Evolutionary conservation across 2,113 vertebrate genomes (phyloP), one percentile per base, ranked within the genome.

Genomic region (Pedionomus torquatus): DNA sequence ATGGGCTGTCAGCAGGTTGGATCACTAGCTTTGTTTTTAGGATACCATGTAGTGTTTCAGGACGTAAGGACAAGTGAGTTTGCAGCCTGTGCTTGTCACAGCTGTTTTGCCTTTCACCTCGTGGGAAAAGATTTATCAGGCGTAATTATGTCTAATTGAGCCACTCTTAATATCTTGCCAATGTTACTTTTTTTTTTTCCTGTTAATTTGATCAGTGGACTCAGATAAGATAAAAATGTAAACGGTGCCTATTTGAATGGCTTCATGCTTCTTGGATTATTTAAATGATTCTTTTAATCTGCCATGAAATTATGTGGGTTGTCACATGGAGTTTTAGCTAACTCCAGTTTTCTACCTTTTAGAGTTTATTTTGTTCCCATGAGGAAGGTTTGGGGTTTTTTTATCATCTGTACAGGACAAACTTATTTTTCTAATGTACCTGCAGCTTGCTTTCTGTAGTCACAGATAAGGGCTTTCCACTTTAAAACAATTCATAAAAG

Each of bases 81-180:
- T 69, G 55, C 43, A 81, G 46, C 46, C 41, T 43, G 16, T 83
- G 60, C 46, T 84, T 91, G 86, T 91, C 58, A 35, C 54, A 65
- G 63, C 90, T 89, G 63, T 80, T 64, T 90, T 94, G 83, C 66
- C 49, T 93, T 92, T 54, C 61, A 89, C 72, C 72, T 96, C 58
- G 37, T 90, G 83, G 83, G 93, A 80, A 21, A 86, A 87, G 83
- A 81, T 95, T 74, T 94, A 93, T 95, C 54, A 58, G 60, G 55
- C 2, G 1, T 93, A 88, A 81, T 92, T 93, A 43, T 44, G 55
- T 81, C 26, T 88, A 83, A 89, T 57, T 89, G 80, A 92, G 72
- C 49, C 31, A 33, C 68, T 90, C 49, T 66, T 89, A 51, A 82
- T 90, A n/a, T 83, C 63, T 82, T 64, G 65, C 33, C 63, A 72